Base-by-base conservation (phyloP, 1,140 invertebrate species). In the Cydia pomonella region DNA sequence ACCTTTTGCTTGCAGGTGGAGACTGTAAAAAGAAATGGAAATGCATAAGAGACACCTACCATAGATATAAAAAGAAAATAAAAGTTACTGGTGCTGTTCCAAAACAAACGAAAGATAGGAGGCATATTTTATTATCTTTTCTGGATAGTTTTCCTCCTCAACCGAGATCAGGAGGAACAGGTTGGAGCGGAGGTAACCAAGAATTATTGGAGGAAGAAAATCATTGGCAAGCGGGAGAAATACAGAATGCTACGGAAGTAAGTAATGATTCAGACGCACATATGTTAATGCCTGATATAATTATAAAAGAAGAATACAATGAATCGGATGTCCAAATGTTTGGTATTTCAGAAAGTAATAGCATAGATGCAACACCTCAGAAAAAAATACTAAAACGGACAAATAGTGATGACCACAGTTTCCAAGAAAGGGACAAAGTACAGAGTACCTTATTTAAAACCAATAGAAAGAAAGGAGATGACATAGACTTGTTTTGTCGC, bases 1-100 rank as follows among this genome's bases (percentile, higher is more conserved):
- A 10, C 6, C n/a, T 9, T 27, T 27, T 63, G 12, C 12, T 63
- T 63, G 0, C 23, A 63, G 62, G 21, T 13, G 62, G 13, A 13
- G 62, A 63, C 16, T 63, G 62, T 13, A 63, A 63, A 63, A 63
- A 63, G 62, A 63, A 63, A 63, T 63, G 62, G 62, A 63, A 63
- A 63, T 21, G 21, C 62, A 63, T 63, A 13, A 21, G 62, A 25
- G 62, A 63, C 62, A 25, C 21, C 10, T 63, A 63, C 5, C 62
- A 63, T 4, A 63, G 62, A 63, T 63, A 25, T 13, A 63, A 63
- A 25, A 63, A 63, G 25, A 63, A 63, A 63, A 23, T 23, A 25
- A 13, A 23, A 25, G 25, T 9, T 63, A 25, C 62, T 1, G 62
- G 62, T 63, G 12, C 23, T 5, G 62, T 21, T 63, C 62, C 62